A percentile compares a stretch with the other conserved stretches of the same genome.
Evolutionary conservation across 1,140 invertebrate species (phyloP).

Genomic region (Drosophila ananassae): DNA sequence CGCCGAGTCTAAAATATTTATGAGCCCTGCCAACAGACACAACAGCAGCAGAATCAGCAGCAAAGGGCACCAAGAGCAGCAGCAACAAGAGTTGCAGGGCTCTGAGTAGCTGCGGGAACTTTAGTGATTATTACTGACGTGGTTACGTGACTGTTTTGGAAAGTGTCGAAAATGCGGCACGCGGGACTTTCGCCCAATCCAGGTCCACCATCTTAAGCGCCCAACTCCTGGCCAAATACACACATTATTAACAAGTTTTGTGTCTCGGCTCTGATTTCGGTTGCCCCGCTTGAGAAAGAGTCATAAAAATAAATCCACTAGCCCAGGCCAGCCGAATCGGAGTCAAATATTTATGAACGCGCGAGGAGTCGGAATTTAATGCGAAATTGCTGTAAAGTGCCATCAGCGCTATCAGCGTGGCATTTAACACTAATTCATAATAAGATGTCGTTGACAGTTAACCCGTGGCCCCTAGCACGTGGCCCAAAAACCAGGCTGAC

Average conservation of each 20-base stretch:
- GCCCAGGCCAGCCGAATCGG: slow-evolving; percentile 23
- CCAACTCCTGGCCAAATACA: slow-evolving; percentile 5
- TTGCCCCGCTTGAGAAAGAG: slow-evolving; percentile 11
- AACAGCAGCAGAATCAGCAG: slow-evolving; percentile 14
- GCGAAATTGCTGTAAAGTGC: slow-evolving; percentile 72
- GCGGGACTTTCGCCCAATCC: slow-evolving; percentile 33
- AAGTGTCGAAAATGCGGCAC: slow-evolving; percentile 83
- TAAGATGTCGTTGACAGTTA: slow-evolving; percentile 82
- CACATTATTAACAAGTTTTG: slow-evolving; percentile 55
- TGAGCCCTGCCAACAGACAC: slow-evolving; percentile 38
- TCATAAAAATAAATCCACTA: slow-evolving; percentile 81
- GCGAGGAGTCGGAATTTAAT: slow-evolving; percentile 58
- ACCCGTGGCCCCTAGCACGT: slow-evolving; percentile 54
- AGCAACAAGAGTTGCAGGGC: slow-evolving; percentile 37
- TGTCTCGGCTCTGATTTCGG: slow-evolving; percentile 48
- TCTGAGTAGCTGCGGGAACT: slow-evolving; percentile 63
- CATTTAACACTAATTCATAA: slow-evolving; percentile 83
- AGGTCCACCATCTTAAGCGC: neutral
- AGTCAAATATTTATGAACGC: slow-evolving; percentile 73
- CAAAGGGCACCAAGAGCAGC: neutral
- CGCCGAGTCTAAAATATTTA: slow-evolving; percentile 70
- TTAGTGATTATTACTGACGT: slow-evolving; percentile 84
- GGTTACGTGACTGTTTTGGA: slow-evolving; percentile 84
- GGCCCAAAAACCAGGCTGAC: slow-evolving; percentile 53
- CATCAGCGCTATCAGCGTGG: slow-evolving; percentile 74